These are phyloP conservation scores for Mus pahari DNA, from an alignment of 2,113 vertebrate species.

Conservation along the genomic window DNA sequence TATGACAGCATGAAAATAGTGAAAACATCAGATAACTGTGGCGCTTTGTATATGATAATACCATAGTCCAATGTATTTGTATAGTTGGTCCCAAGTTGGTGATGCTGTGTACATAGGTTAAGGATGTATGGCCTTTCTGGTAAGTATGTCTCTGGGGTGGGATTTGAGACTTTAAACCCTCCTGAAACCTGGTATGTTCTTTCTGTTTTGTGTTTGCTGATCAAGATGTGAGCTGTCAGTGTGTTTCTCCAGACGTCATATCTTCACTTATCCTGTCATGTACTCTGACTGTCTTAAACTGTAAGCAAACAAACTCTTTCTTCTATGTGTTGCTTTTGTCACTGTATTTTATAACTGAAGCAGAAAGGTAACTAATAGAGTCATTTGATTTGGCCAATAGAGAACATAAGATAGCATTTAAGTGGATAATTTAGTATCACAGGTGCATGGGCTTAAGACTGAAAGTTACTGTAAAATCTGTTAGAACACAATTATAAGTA, in stretches of 20 bases:
- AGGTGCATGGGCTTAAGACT: neutral
- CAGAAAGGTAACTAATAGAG: neutral
- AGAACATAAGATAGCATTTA: neutral
- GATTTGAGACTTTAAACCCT: neutral
- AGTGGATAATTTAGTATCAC: neutral
- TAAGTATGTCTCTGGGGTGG: neutral
- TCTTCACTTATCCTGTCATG: neutral
- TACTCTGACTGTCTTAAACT: neutral
- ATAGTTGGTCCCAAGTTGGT: neutral
- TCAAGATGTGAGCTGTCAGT: neutral
- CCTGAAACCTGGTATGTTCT: neutral
- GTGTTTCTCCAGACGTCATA: neutral
- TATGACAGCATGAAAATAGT: conserved; percentile 4
- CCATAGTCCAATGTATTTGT: neutral
- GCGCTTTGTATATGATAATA: neutral
- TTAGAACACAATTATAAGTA: neutral
- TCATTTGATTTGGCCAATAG: neutral
- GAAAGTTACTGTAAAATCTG: neutral
- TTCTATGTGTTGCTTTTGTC: neutral
- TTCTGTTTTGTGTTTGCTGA: neutral
- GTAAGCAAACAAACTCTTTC: neutral
- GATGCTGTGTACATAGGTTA: neutral
- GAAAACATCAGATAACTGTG: neutral
- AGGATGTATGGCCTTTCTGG: neutral
- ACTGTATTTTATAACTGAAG: neutral